phyloP scores from a whole-genome alignment of 2,797 vertebrate species.

The Kryptolebias ocellatus region DNA sequence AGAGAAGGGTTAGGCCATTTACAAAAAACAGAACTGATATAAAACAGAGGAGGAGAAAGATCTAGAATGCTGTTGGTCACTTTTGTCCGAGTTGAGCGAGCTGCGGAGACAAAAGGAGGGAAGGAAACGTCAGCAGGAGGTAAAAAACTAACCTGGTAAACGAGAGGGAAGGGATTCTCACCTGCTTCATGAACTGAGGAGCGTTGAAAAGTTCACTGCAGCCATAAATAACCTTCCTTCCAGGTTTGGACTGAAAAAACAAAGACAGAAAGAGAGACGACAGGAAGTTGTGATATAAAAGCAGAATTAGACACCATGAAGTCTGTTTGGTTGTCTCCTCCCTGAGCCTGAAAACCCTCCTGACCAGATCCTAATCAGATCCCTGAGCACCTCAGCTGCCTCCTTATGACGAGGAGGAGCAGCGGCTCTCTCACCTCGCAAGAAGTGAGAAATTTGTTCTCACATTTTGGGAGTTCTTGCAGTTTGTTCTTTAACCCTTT shows the following conservation, averaged over 20 bases:
- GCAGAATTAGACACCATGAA: no score
- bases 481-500: no score
- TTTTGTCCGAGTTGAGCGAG: conserved; percentile 95
- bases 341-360: no score
- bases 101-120: conserved; percentile 69
- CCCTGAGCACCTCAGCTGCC: no score
- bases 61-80: conserved; percentile 57
- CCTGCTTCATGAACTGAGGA: conserved; percentile 95
- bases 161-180: conserved; percentile 50
- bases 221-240: conserved; percentile 94
- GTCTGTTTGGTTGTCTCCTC: no score
- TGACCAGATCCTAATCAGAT: no score
- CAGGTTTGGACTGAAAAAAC: conserved; percentile 86
- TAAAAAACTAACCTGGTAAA: not conserved
- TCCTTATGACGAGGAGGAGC: no score
- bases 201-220: conserved; percentile 98
- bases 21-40: conserved; percentile 59
- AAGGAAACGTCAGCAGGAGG: conserved; percentile 27
- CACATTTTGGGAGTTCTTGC: no score
- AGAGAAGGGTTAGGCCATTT: conserved; percentile 48
- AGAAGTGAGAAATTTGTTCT: no score
- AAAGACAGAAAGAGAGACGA: not conserved
- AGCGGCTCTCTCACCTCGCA: no score
- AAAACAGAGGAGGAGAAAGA: conserved; percentile 57
- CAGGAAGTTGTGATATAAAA: not conserved